These are phyloP conservation scores for Oceanodroma tethys DNA, from an alignment of 2,113 vertebrate species.

Conservation along the genomic window DNA sequence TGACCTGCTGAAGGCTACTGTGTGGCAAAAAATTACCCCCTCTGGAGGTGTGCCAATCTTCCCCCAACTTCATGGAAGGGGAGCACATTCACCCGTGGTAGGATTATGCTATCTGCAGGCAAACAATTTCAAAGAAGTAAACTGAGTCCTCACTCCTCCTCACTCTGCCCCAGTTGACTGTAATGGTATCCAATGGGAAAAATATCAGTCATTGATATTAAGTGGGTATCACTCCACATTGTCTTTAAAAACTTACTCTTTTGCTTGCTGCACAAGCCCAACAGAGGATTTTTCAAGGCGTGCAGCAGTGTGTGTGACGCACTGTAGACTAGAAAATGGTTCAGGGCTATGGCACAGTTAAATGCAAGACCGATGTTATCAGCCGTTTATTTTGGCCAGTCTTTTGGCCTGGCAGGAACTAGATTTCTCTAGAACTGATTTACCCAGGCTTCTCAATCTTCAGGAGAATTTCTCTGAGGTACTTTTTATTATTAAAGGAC, in stretches of 20 bases:
- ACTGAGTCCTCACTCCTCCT: background rate
- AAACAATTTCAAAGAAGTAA: background rate
- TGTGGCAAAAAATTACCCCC: background rate
- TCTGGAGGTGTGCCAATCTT: background rate
- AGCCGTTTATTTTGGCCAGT: background rate
- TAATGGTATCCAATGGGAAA: background rate
- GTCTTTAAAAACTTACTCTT: background rate
- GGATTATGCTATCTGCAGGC: background rate
- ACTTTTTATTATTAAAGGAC: background rate
- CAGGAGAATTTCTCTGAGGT: background rate
- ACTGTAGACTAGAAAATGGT: background rate
- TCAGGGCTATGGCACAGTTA: background rate
- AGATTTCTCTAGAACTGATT: background rate
- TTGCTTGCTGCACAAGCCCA: background rate
- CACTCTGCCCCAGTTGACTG: background rate
- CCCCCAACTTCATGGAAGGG: background rate
- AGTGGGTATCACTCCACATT: background rate
- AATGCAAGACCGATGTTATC: background rate
- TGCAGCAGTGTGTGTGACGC: background rate
- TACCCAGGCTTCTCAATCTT: background rate
- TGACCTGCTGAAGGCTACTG: background rate
- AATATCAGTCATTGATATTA: accelerated
- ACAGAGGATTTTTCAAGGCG: background rate
- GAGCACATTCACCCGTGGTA: accelerated
- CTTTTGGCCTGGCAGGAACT: background rate